Base-by-base conservation (phyloP, 2,113 vertebrate genomes). In the Chrysemys picta region DNA sequence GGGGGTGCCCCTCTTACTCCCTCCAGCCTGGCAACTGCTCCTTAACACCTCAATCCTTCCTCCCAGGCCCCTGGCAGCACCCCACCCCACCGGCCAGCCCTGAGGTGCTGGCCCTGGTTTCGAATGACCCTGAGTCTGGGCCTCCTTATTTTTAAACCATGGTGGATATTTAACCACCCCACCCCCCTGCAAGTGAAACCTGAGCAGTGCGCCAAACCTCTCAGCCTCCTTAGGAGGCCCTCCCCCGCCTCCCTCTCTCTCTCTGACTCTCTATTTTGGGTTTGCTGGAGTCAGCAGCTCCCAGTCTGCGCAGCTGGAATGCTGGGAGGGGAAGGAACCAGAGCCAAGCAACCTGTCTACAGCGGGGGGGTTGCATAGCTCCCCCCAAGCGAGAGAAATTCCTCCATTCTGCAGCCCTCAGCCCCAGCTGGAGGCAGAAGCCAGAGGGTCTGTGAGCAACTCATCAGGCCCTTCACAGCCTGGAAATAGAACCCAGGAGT, bases 41-140 rank as follows among this genome's bases (percentile, higher is more conserved):
- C 62, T 31, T n/a, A 31, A n/a, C 16, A 65, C 31, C 62, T n/a
- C 16, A 4, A 92, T 98, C 98, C 47, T 62, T 25, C 8, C 42
- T 13, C 31, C 24, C 1, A 10, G 16, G 10, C 11, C 69, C 45
- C 78, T 24, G 35, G 62, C 62, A 69, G 35, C 8, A 16, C 52
- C 42, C 79, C 75, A 22, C 7, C 31, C 14, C 59, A 57, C 4
- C 42, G 4, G 49, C 62, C 72, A 42, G 72, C 38, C 52, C 19
- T 16, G 1, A 9, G 31, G 42, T n/a, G 53, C 27, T 56, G 45
- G 35, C 19, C 27, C 27, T 2, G 19, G 38, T 84, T 82, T 84
- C 83, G 27, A 78, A 56, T 89, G 84, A 80, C 90, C 69, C 29
- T 21, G 24, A 78, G 25, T 31, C 25, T 13, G 24, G 42, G 49